Evolutionary conservation across 2,797 vertebrate genomes (phyloP), one percentile per base, ranked within the genome.

Genomic region (Mastacembelus armatus): DNA sequence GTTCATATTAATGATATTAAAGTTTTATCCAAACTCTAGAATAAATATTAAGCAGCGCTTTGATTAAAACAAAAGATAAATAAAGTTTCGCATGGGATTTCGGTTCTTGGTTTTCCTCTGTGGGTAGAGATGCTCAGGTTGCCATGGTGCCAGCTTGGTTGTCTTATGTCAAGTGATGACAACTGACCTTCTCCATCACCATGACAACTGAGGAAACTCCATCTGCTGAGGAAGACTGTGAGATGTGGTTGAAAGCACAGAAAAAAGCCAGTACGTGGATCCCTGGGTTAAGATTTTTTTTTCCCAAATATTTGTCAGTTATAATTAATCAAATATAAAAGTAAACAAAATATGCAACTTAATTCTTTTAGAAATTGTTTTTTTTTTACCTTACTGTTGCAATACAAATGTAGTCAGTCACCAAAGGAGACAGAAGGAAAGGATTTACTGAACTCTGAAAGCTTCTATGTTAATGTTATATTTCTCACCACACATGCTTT

Each of bases 401-500:
- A 60, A 32, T 40, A 4, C 32, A 38, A 44, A 38, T 10, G 7
- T 18, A 30, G 54, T 38, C 35, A 27, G 24, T 47, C 36, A 42
- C 52, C 36, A 38, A 50, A 51, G 57, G 30, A 60, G 66, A 61
- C 9, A 4, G 50, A 83, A 59, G 36, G 47, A 66, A 43, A 71
- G 27, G 58, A 76, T 58, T 69, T 43, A 74, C 35, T 15, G 3
- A 18, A 24, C 44, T 49, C 38, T 19, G 54, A 39, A 48, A 54
- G 66, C 72, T 64, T 30, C 44, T 60, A 52, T 56, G 50, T 56
- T 62, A 60, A 73, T 63, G 45, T 35, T 57, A 67, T 26, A 59
- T 29, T n/a, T n/a, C 52, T 54, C 59, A 47, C 55, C 33, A 30
- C 64, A 70, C 71, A 71, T 30, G 30, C 71, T 74, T 51, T 62